Evolutionary conservation across 2,888 invertebrate species (phyloP).

Genomic region (Amiota minor): DNA sequence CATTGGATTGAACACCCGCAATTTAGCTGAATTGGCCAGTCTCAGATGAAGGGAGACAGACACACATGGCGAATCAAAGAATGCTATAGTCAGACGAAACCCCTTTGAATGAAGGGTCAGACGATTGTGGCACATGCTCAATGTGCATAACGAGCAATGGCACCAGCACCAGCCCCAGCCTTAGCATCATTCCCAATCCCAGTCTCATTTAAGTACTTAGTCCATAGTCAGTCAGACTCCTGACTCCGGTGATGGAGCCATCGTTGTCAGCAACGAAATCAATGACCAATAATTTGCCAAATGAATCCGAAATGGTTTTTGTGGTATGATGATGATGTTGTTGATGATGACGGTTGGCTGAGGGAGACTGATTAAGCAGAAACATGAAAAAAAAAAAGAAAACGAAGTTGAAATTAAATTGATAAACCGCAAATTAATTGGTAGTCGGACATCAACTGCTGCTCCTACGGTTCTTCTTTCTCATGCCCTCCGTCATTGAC

Average conservation of each 20-base stretch:
- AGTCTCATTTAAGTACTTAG: background rate
- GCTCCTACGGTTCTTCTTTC: constrained; percentile 11
- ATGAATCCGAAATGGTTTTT: constrained; percentile 52
- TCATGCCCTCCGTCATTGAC: background rate
- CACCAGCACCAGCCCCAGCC: constrained; percentile 33
- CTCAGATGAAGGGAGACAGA: constrained; percentile 6
- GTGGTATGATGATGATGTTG: background rate
- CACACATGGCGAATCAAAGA: background rate
- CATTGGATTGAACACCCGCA: constrained; percentile 29
- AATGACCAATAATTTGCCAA: constrained; percentile 68
- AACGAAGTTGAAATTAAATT: constrained; percentile 70
- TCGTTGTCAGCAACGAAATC: constrained; percentile 50
- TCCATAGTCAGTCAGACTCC: background rate
- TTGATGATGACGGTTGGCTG: background rate
- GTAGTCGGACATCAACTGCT: constrained; percentile 56
- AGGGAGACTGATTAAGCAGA: constrained; percentile 19
- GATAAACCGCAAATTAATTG: constrained; percentile 74
- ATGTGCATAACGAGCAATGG: constrained; percentile 15
- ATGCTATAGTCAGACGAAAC: background rate
- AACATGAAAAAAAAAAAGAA: constrained; percentile 30
- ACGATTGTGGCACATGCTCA: constrained; percentile 26
- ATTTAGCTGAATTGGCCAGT: background rate
- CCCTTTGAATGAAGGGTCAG: constrained; percentile 6
- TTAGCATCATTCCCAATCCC: constrained; percentile 29
- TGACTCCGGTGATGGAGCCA: background rate